A percentile compares a stretch with the other conserved stretches of the same genome.
Evolutionary conservation across 2,888 invertebrate species (phyloP).

Genomic region (Elgonia sp.): DNA sequence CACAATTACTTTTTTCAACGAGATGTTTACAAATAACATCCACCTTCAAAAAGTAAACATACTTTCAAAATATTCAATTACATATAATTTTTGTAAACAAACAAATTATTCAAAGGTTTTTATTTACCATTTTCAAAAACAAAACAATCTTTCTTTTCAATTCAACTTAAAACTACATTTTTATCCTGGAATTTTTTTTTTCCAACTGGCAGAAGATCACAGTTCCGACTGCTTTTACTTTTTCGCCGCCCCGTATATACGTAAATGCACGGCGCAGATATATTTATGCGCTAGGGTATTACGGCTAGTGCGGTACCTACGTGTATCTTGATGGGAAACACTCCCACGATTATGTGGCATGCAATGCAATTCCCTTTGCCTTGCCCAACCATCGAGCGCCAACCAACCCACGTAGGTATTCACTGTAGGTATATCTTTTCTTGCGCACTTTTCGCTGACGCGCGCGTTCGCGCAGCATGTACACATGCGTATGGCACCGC

Average conservation of each 20-base stretch:
- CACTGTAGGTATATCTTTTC: constrained; percentile 72
- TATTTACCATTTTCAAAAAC: too few species aligned
- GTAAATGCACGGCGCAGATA: constrained; percentile 83
- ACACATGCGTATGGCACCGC: constrained; percentile 76
- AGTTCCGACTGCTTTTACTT: constrained; percentile 59
- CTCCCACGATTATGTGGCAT: constrained; percentile 86
- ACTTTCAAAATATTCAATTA: too few species aligned
- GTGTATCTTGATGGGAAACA: constrained; percentile 86
- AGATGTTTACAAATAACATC: too few species aligned
- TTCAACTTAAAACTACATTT: too few species aligned
- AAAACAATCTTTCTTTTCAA: too few species aligned
- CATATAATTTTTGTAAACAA: too few species aligned
- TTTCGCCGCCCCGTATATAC: constrained; percentile 81
- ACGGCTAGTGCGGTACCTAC: constrained; percentile 83
- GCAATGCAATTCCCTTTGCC: constrained; percentile 85
- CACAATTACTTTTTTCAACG: too few species aligned
- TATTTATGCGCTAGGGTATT: constrained; percentile 84
- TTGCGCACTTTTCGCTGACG: constrained; percentile 71
- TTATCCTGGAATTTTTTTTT: too few species aligned
- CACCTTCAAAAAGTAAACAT: too few species aligned
- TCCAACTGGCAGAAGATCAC: not conserved
- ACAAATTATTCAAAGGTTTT: too few species aligned
- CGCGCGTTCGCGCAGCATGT: constrained; percentile 40
- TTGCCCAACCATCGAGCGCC: constrained; percentile 82
- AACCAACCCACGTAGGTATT: constrained; percentile 77